Evolutionary conservation across 2,113 vertebrate species (phyloP).

Genomic region (Tachuris rubrigastra): DNA sequence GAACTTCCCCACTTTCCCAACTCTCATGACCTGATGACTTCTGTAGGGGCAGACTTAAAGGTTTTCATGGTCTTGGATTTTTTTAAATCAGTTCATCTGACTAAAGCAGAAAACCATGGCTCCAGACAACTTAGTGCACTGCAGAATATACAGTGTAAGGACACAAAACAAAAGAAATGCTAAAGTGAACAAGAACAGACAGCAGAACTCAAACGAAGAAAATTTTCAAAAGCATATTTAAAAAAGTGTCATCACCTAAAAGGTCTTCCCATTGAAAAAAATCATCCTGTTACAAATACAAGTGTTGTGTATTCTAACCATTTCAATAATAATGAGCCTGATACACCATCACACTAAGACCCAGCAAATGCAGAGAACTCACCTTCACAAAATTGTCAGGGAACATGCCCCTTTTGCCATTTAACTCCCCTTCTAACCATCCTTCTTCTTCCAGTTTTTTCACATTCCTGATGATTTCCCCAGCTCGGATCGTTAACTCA

Average conservation of each 20-base stretch:
- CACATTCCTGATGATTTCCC: slow-evolving; percentile 92
- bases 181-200: not conserved
- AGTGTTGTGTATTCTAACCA: not conserved
- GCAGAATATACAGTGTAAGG: not conserved
- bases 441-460: slow-evolving; percentile 90
- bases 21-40: not conserved
- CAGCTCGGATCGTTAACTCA: slow-evolving; percentile 88
- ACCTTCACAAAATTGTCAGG: slow-evolving; percentile 99
- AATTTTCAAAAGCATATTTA: not conserved
- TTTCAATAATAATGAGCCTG: not conserved
- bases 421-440: slow-evolving; percentile 95
- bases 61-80: rapidly evolving
- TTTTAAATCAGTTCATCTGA: not conserved
- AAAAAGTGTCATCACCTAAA: not conserved
- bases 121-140: not conserved
- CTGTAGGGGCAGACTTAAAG: not conserved
- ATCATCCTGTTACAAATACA: not conserved
- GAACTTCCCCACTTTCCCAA: not conserved
- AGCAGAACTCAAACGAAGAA: not conserved
- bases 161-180: not conserved
- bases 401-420: slow-evolving; percentile 90
- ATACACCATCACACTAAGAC: not conserved
- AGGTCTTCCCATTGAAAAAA: not conserved
- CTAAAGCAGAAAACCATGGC: not conserved
- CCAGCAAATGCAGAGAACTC: slow-evolving; percentile 31